A percentile compares a stretch with the other conserved stretches of the same genome.
These are phyloP conservation scores for Martes martes DNA, from an alignment of 2,113 vertebrate genomes.

Conservation along the genomic window DNA sequence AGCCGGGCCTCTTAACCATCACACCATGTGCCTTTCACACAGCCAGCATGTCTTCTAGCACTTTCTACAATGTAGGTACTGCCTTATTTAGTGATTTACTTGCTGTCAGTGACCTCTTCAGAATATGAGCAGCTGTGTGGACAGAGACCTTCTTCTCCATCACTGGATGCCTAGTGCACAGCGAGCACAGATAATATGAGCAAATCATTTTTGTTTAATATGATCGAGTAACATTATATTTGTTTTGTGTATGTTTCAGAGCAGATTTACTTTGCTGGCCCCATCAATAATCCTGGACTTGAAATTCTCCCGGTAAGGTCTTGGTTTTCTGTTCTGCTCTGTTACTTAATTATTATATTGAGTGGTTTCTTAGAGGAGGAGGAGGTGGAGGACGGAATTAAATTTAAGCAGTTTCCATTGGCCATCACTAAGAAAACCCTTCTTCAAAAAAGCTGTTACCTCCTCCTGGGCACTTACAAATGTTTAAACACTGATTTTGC, in stretches of 20 bases:
- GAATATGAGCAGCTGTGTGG: neutral
- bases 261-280: constrained; percentile 79
- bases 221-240: neutral
- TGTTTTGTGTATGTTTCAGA: constrained; percentile 78
- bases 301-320: constrained; percentile 79
- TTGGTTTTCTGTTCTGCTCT: neutral
- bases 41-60: accelerated
- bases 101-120: accelerated
- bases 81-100: neutral
- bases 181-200: neutral
- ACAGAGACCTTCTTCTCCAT: neutral
- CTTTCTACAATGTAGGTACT: neutral
- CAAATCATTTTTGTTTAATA: neutral
- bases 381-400: neutral
- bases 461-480: neutral
- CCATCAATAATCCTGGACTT: constrained; percentile 68
- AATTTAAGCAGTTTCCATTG: neutral
- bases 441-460: neutral
- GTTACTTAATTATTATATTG: neutral
- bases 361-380: neutral
- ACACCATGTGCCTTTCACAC: neutral
- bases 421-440: neutral
- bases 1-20: neutral
- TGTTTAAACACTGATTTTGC: neutral
- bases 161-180: neutral